Percentiles rank a stretch among this genome's conserved stretches.
Conservation (phyloP, 1,140 invertebrate genomes). For the Phymastichus coffea region DNA sequence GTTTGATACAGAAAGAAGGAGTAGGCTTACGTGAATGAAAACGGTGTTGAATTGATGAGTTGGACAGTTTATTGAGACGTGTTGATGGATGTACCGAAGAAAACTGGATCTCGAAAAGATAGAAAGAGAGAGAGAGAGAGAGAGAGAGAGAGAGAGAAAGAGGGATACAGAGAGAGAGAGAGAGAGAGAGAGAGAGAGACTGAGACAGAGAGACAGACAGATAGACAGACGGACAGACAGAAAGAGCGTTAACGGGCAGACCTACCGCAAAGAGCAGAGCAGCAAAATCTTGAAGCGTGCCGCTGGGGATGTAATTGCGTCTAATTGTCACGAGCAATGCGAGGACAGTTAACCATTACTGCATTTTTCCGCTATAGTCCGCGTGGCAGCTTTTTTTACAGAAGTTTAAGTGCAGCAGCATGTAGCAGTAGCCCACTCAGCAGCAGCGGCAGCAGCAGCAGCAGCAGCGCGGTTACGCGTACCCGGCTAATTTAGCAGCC, state of each 20-base stretch:
- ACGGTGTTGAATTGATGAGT: too few species aligned
- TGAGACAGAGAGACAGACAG: constrained; percentile 31
- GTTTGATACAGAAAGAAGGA: neutral
- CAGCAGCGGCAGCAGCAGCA: neutral
- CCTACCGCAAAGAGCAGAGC: constrained; percentile 17
- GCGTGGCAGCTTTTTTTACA: constrained; percentile 35
- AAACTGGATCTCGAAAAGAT: too few species aligned
- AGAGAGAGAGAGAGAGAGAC: constrained; percentile 40
- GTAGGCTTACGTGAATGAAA: constrained; percentile 21
- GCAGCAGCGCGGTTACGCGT: neutral
- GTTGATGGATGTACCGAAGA: too few species aligned
- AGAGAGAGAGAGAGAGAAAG: too few species aligned
- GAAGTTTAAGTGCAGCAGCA: too few species aligned
- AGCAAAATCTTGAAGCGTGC: neutral
- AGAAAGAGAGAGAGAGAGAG: too few species aligned
- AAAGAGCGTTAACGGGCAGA: constrained; percentile 8
- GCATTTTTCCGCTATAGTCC: constrained; percentile 55
- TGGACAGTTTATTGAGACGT: too few species aligned
- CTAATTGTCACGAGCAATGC: constrained; percentile 58
- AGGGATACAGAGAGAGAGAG: too few species aligned
- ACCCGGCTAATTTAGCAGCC: neutral
- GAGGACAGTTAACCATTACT: constrained; percentile 57
- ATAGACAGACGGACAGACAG: constrained; percentile 32
- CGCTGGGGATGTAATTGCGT: constrained; percentile 51
- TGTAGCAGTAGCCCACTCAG: too few species aligned